Base-by-base conservation (phyloP, 2,113 vertebrate genomes). In the Salvelinus namaycush region DNA sequence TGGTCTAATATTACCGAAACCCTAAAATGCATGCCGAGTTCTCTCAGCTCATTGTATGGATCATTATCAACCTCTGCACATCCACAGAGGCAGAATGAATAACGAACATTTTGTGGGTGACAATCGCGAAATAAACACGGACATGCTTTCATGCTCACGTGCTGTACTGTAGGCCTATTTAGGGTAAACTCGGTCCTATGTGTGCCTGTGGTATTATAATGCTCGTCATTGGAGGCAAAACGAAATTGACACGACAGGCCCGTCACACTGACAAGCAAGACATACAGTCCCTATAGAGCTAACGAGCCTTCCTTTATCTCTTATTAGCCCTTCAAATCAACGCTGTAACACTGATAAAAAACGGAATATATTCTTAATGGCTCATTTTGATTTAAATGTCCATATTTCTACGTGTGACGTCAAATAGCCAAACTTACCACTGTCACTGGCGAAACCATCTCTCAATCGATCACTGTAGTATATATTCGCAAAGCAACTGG, bases 381-480 rank as follows among this genome's bases (percentile, higher is more conserved):
- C 60, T 26, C 60, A 64, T 64, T 64, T 64, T 7, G 6, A 62
- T 22, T 62, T 9, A 24, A n/a, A 62, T 62, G n/a, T 11, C 5
- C 18, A 62, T 22, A 62, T 62, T n/a, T 18, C 16, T 57, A 18
- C 18, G 20, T 62, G 6, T 22, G n/a, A 62, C 2, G 8, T 62
- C 20, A 62, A 57, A 57, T n/a, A 62, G n/a, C 3, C 59, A 34
- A 34, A 91, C 94, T 92, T 76, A 95, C 94, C 89, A 95, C 94
- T 44, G 93, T 93, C 11, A 92, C 93, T 39, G 94, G 94, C 68
- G 94, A 95, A 76, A 95, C 94, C 94, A 95, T 95, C 9, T 89
- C 88, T 83, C 71, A 26, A 34, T 73, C 18, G 44, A 62, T 75
- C 60, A 48, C 13, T 13, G 9, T 8, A 11, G 6, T 24, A 2